phyloP scores from a whole-genome alignment of 2,888 invertebrate genomes.

The Euzophera pinguis region DNA sequence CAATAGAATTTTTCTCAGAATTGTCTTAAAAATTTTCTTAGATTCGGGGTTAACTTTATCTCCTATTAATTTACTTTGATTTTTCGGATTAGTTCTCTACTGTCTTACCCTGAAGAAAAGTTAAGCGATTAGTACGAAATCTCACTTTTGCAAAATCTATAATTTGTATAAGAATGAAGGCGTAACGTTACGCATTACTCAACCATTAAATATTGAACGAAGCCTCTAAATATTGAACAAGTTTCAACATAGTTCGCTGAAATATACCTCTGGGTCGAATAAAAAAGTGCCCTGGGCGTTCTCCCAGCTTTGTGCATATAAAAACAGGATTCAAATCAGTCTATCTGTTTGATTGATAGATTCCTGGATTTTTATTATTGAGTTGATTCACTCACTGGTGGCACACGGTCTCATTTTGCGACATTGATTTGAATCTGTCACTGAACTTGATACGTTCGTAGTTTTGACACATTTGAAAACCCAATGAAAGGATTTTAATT shows the following conservation, averaged over 20 bases:
- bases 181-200: conserved; percentile 14
- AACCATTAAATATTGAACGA: conserved; percentile 25
- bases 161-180: not conserved
- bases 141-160: too few species aligned
- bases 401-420: not conserved
- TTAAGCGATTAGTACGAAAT: too few species aligned
- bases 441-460: not conserved
- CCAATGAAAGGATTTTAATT: too few species aligned
- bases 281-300: conserved; percentile 14
- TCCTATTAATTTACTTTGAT: too few species aligned
- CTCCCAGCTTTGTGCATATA: conserved; percentile 26
- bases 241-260: conserved; percentile 18
- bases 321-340: conserved; percentile 20
- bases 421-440: not conserved
- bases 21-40: too few species aligned
- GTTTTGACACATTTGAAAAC: not conserved
- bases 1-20: too few species aligned
- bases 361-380: conserved; percentile 10
- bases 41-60: too few species aligned
- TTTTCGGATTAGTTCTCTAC: too few species aligned
- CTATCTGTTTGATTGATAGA: conserved; percentile 19
- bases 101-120: too few species aligned
- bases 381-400: not conserved
- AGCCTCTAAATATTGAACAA: conserved; percentile 14
- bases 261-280: conserved; percentile 22